A percentile compares a stretch with the other conserved stretches of the same genome.
Evolutionary conservation across 2,888 invertebrate species (phyloP).

Genomic region (Didymodactylos carnosus): DNA sequence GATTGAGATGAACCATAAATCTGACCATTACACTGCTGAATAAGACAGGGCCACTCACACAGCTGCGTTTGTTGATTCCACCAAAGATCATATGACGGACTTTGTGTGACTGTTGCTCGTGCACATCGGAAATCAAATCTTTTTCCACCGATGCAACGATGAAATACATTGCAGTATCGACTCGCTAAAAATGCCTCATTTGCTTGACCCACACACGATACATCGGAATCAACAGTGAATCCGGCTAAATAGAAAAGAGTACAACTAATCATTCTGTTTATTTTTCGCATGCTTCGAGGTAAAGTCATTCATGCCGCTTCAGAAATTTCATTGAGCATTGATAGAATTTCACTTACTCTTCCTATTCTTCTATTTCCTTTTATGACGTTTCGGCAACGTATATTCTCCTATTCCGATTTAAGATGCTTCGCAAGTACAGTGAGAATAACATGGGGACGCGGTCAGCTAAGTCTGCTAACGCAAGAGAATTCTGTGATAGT

Average conservation of each 20-base stretch:
- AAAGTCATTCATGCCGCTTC: no score
- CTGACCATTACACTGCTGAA: not conserved
- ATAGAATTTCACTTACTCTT: no score
- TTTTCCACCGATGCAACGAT: constrained; percentile 6
- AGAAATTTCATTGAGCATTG: no score
- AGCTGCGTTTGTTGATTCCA: constrained; percentile 10
- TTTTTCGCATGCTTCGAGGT: no score
- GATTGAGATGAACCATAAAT: constrained; percentile 1
- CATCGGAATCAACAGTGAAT: not conserved
- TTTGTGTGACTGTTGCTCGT: not conserved
- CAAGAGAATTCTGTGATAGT: no score
- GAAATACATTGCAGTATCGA: constrained; percentile 13
- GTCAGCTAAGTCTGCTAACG: no score
- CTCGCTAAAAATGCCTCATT: constrained; percentile 3
- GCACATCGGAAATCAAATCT: constrained; percentile 11
- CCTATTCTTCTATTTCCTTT: no score
- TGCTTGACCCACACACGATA: not conserved
- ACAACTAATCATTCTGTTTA: no score
- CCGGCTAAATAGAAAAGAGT: not conserved
- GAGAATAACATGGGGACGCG: no score
- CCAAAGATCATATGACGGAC: constrained; percentile 13
- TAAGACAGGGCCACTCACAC: constrained; percentile 13
- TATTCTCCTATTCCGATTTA: no score
- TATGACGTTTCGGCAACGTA: no score
- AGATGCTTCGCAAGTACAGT: no score